Percentiles rank a stretch among this genome's conserved stretches.
Evolutionary conservation across 2,113 vertebrate species (phyloP).

Genomic region (Cyanocitta stelleri): DNA sequence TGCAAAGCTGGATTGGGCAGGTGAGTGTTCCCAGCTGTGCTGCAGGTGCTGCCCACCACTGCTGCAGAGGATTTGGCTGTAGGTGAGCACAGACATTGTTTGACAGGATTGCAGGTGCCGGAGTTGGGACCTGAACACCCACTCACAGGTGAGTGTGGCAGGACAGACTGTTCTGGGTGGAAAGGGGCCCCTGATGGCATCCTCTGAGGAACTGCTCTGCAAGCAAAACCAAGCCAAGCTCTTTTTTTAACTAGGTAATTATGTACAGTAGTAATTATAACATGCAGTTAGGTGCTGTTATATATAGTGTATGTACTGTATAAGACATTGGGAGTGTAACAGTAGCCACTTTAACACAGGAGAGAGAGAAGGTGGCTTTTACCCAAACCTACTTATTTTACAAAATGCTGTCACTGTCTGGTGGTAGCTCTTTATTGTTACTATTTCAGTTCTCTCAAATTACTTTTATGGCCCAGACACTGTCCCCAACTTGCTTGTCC

Average conservation of each 20-base stretch:
- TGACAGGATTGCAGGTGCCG: neutral
- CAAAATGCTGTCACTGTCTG: neutral
- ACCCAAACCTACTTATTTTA: neutral
- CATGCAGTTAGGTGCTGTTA: neutral
- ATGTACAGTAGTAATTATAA: neutral
- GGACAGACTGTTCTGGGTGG: neutral
- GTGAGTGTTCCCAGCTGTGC: neutral
- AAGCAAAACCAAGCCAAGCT: neutral
- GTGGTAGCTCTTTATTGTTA: neutral
- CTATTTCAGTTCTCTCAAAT: neutral
- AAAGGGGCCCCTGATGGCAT: neutral
- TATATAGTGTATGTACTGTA: neutral
- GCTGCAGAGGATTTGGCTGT: neutral
- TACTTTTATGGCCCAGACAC: neutral
- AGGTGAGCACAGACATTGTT: neutral
- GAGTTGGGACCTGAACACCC: neutral
- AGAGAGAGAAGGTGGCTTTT: neutral
- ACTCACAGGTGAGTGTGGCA: neutral
- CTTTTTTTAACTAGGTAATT: neutral
- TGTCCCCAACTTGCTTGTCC: neutral
- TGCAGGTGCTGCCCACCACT: neutral
- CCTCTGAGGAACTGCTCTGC: neutral
- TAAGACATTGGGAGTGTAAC: neutral
- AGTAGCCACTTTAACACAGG: neutral
- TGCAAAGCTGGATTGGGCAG: neutral